Evolutionary conservation across 2,113 vertebrate species (phyloP).

Genomic region (Melierax canorus): DNA sequence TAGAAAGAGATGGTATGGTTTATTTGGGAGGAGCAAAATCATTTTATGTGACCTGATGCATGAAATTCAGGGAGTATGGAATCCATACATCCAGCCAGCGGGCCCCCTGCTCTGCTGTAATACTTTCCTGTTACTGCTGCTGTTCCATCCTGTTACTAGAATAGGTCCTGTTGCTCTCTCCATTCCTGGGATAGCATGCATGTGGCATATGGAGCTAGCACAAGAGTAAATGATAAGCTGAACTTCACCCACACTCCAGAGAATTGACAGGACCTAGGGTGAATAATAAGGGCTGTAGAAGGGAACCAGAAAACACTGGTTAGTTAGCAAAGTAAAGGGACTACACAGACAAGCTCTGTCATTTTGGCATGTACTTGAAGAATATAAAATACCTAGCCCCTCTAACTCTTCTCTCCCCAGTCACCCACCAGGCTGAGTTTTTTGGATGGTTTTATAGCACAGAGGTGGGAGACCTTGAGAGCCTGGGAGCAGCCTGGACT

Average conservation of each 20-base stretch:
- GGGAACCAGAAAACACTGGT: background rate
- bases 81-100: fast-evolving
- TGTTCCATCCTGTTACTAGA: background rate
- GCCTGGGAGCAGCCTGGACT: background rate
- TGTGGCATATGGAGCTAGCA: background rate
- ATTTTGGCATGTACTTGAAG: background rate
- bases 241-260: background rate
- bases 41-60: background rate
- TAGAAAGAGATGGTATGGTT: background rate
- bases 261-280: background rate
- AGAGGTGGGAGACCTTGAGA: background rate
- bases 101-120: background rate
- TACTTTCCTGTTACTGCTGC: background rate
- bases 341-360: background rate
- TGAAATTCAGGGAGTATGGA: background rate
- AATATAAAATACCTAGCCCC: background rate
- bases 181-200: background rate
- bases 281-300: background rate
- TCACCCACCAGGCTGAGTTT: background rate
- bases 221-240: background rate
- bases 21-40: background rate
- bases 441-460: background rate
- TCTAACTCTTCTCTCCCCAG: background rate
- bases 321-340: background rate
- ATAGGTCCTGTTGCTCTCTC: background rate